Evolutionary conservation across 2,113 vertebrate species (phyloP), one percentile per base, ranked within the genome.

Genomic region (Ammospiza caudacuta): DNA sequence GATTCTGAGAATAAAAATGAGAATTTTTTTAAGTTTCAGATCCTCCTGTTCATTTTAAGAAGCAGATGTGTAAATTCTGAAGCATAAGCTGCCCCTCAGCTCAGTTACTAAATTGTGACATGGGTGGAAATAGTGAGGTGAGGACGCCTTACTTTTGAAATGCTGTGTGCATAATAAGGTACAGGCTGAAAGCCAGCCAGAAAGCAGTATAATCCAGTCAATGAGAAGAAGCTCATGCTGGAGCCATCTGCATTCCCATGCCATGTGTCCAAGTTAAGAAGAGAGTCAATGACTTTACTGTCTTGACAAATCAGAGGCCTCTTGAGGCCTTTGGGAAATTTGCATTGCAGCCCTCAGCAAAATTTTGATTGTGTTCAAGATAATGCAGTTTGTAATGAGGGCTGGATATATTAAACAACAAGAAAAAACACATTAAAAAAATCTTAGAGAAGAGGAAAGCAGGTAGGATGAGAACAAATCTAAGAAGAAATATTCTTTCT

Each of bases 81-180:
- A 49, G 33, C 25, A 10, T 28, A 73, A 83, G n/a, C 31, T 89
- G 62, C 39, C 46, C 12, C 29, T 95, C 58, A 15, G 9, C 23
- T 81, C 22, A 7, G 29, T 55, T 62, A 19, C 51, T 78, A 19
- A 64, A 31, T 16, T 44, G 54, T 87, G 77, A 17, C 25, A 27
- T 3, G 7, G 12, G 9, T 63, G 59, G 31, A 43, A 68, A 47
- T 54, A 49, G 15, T 54, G 55, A 61, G 23, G 33, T 0, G 0
- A 70, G 25, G 43, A 87, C 83, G 33, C 33, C 33, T 74, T 76
- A 25, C 20, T 51, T 57, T 63, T 58, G 74, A 51, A 87, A 44
- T 44, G 3, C 3, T 39, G 2, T 78, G 63, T 51, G 63, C 33
- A 15, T 54, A 28, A 35, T 12, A 39, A 37, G 20, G 20, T 9